These are phyloP conservation scores for Glossophaga mutica DNA, from an alignment of 2,797 vertebrate genomes.

Conservation along the genomic window DNA sequence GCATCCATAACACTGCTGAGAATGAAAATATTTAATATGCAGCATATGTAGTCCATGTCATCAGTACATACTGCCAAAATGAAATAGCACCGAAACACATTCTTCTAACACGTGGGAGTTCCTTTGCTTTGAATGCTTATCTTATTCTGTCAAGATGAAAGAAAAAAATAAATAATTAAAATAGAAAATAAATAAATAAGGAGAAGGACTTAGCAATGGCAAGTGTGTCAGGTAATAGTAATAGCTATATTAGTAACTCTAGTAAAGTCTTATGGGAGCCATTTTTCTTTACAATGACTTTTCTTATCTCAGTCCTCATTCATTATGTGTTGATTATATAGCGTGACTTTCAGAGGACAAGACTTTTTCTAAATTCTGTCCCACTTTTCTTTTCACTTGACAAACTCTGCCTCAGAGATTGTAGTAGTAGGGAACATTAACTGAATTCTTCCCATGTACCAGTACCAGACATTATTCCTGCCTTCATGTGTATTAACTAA, in stretches of 20 bases:
- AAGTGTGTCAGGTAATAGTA: neutral
- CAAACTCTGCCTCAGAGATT: neutral
- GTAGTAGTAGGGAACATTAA: neutral
- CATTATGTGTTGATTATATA: neutral
- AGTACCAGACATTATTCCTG: neutral
- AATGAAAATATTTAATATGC: neutral
- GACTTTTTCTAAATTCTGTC: neutral
- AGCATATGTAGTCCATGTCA: neutral
- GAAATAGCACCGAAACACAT: neutral
- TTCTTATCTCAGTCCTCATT: neutral
- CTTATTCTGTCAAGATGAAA: neutral
- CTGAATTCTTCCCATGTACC: neutral
- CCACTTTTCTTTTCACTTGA: neutral
- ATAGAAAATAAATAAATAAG: neutral
- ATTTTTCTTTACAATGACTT: constrained; percentile 13
- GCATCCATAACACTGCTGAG: neutral
- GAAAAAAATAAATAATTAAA: neutral
- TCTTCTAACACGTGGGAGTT: neutral
- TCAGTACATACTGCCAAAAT: neutral
- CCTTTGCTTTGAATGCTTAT: neutral
- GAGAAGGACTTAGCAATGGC: neutral
- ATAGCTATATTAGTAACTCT: neutral
- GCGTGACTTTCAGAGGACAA: neutral
- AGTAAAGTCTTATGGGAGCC: neutral
- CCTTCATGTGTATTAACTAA: neutral